Percentiles rank a stretch among this genome's conserved stretches.
phyloP scores from a whole-genome alignment of 2,888 invertebrate species.

The Ectropis crepuscularia region DNA sequence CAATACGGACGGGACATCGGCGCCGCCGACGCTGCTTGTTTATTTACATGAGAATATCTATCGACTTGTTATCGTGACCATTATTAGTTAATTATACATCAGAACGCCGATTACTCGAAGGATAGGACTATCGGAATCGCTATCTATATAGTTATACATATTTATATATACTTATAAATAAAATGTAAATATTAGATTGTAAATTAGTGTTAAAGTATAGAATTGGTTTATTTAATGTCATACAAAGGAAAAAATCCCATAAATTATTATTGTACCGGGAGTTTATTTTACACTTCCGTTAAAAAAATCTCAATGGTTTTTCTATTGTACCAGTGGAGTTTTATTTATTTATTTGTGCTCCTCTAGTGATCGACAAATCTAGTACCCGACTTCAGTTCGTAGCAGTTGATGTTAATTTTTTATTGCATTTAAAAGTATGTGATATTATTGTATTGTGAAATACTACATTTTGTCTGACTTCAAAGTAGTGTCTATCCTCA shows the following conservation, averaged over 20 bases:
- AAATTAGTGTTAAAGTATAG: constrained; percentile 84
- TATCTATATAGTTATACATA: constrained; percentile 82
- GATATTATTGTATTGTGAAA: constrained; percentile 82
- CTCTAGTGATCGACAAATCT: constrained; percentile 61
- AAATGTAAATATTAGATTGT: constrained; percentile 83
- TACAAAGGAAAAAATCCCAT: constrained; percentile 79
- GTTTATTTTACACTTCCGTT: constrained; percentile 80
- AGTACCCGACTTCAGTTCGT: constrained; percentile 48
- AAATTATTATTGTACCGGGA: constrained; percentile 84
- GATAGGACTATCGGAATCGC: constrained; percentile 80
- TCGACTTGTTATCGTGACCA: constrained; percentile 84
- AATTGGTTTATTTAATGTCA: constrained; percentile 84
- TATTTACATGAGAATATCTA: constrained; percentile 83
- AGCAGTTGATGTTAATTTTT: constrained; percentile 73
- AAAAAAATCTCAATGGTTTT: constrained; percentile 84
- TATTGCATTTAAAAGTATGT: constrained; percentile 84
- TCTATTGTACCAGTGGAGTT: constrained; percentile 83
- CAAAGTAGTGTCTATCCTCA: constrained; percentile 77
- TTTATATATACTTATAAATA: constrained; percentile 85
- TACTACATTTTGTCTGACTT: constrained; percentile 82
- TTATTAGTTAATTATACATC: constrained; percentile 84
- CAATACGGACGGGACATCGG: constrained; percentile 72
- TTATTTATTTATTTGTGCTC: constrained; percentile 79
- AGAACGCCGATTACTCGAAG: constrained; percentile 77
- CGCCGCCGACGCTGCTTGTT: constrained; percentile 78